Conservation (phyloP, 2,113 vertebrate genomes). For the mouse (Mus musculus) region DNA sequence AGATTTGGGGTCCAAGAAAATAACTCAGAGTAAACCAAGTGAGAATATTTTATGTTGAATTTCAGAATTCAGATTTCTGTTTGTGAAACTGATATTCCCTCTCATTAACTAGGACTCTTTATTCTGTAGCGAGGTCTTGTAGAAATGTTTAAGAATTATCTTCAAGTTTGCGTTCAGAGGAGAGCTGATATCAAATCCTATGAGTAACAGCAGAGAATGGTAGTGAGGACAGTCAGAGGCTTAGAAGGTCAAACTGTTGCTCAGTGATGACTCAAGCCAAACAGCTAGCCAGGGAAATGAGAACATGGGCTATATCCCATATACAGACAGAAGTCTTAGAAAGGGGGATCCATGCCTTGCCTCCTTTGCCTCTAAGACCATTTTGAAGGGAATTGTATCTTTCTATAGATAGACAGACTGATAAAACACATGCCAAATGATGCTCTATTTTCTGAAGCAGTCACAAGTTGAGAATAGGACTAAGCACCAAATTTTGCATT, state of each 20-base stretch:
- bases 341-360: neutral
- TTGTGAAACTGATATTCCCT: neutral
- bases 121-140: neutral
- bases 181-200: neutral
- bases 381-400: conserved; percentile 26
- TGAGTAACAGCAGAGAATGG: neutral
- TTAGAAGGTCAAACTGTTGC: neutral
- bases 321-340: neutral
- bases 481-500: neutral
- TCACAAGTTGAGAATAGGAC: neutral
- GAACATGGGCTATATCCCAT: neutral
- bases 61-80: conserved; percentile 14
- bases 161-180: neutral
- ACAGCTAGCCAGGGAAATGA: neutral
- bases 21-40: neutral
- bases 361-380: neutral
- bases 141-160: neutral
- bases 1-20: neutral
- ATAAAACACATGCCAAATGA: neutral
- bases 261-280: neutral
- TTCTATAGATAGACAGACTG: neutral
- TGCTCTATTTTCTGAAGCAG: neutral
- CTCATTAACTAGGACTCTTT: neutral
- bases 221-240: neutral
- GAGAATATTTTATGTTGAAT: neutral